Evolutionary conservation across 1,140 invertebrate genomes (phyloP).

Genomic region (Gryllus bimaculatus): DNA sequence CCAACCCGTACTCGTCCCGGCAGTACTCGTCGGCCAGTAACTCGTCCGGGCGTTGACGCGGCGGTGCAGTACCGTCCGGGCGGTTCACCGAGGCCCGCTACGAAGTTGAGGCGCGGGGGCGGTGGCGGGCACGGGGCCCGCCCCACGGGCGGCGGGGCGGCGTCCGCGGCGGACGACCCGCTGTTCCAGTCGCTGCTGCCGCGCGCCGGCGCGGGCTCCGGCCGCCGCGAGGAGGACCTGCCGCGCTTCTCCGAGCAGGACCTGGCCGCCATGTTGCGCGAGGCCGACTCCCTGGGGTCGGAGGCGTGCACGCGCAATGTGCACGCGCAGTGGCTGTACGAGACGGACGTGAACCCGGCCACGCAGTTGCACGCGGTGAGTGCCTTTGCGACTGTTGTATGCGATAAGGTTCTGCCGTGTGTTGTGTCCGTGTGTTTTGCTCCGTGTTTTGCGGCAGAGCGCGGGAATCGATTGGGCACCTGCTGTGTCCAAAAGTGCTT

Average conservation of each 20-base stretch:
- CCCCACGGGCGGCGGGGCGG: too few relatives aligned
- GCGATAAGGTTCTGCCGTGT: too few relatives aligned
- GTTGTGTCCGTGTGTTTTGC: too few relatives aligned
- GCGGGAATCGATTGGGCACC: too few relatives aligned
- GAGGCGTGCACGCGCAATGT: conserved; percentile 73
- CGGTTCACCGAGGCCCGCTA: neutral
- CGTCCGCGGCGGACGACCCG: neutral
- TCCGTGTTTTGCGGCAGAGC: too few relatives aligned
- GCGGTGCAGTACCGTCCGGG: neutral
- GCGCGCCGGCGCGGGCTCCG: too few relatives aligned
- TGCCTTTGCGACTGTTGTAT: neutral
- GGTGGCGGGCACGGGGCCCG: neutral
- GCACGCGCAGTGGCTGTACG: conserved; percentile 75
- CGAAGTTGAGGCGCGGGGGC: neutral
- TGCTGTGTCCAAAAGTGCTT: too few relatives aligned
- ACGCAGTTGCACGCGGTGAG: conserved; percentile 74
- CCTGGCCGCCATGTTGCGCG: conserved; percentile 44
- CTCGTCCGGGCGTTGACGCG: neutral
- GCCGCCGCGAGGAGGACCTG: neutral
- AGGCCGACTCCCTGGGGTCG: conserved; percentile 59
- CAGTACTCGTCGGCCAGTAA: neutral
- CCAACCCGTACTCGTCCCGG: neutral
- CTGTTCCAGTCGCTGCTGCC: neutral
- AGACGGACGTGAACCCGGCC: conserved; percentile 73
- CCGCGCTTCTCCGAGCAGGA: conserved; percentile 1